Conservation (phyloP, 1,140 invertebrate species). For the Coptotermes formosanus region DNA sequence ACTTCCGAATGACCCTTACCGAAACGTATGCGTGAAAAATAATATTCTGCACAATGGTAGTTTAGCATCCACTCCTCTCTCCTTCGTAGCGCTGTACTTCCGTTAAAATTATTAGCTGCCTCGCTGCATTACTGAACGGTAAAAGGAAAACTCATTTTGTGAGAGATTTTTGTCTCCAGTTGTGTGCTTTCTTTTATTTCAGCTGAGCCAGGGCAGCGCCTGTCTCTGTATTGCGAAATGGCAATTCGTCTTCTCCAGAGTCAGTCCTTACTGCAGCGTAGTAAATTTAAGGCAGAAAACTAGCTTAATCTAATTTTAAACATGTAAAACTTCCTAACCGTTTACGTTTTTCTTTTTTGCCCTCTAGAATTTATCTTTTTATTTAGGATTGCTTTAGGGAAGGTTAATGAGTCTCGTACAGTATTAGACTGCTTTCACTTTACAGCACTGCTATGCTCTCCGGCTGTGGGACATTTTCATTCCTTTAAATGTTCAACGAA, state of each 20-base stretch:
- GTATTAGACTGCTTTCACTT: not conserved
- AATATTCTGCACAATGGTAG: too few species aligned
- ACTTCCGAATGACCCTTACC: too few species aligned
- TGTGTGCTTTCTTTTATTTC: not conserved
- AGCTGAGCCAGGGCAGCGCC: not conserved
- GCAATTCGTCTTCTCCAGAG: not conserved
- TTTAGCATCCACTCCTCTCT: too few species aligned
- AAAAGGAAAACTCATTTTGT: slow-evolving; percentile 16
- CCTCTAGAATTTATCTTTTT: not conserved
- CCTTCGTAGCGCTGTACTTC: not conserved
- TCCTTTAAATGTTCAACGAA: not conserved
- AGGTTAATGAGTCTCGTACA: not conserved
- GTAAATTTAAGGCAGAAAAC: slow-evolving; percentile 7
- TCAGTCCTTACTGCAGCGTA: not conserved
- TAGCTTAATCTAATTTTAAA: slow-evolving; percentile 18
- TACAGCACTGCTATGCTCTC: not conserved
- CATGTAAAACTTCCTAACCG: not conserved
- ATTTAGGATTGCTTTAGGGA: not conserved
- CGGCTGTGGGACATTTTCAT: not conserved
- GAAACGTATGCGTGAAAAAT: too few species aligned
- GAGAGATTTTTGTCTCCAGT: slow-evolving; percentile 1
- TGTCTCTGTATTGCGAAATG: not conserved
- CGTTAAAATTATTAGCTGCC: not conserved
- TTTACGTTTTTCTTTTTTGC: not conserved
- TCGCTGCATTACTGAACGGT: not conserved